Conservation (phyloP, 1,140 invertebrate species). For the Schmidtea mediterranea region DNA sequence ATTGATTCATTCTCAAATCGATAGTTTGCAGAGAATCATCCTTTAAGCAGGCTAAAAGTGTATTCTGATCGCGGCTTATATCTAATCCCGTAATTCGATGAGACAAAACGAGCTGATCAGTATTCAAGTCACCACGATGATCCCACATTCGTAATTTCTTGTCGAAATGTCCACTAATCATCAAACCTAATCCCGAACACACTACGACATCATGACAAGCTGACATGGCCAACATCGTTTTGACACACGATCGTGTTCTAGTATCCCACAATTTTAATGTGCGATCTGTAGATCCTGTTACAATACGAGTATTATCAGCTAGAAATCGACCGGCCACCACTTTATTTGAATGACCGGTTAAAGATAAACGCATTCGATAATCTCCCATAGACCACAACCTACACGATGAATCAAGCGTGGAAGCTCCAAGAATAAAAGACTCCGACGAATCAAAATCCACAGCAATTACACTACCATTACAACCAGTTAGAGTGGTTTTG, state of each 20-base stretch:
- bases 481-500: constrained; percentile 50
- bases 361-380: constrained; percentile 55
- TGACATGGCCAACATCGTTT: constrained; percentile 83
- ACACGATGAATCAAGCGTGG: constrained; percentile 68
- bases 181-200: constrained; percentile 51
- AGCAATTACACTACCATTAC: constrained; percentile 71
- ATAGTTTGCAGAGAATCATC: constrained; percentile 76
- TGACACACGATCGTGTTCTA: constrained; percentile 61
- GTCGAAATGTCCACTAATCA: constrained; percentile 89
- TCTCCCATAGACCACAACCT: constrained; percentile 69
- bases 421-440: constrained; percentile 48
- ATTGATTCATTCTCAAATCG: constrained; percentile 66
- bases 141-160: constrained; percentile 90
- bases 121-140: constrained; percentile 28
- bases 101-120: constrained; percentile 51
- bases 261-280: constrained; percentile 91
- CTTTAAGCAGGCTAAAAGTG: constrained; percentile 51
- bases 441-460: constrained; percentile 74
- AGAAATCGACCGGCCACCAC: constrained; percentile 31
- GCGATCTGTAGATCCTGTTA: constrained; percentile 71
- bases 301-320: constrained; percentile 15
- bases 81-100: constrained; percentile 81
- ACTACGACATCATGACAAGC: constrained; percentile 81
- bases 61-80: constrained; percentile 42
- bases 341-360: constrained; percentile 82